Conservation (phyloP, 1,140 invertebrate genomes). For the Drosophila setifemur region DNA sequence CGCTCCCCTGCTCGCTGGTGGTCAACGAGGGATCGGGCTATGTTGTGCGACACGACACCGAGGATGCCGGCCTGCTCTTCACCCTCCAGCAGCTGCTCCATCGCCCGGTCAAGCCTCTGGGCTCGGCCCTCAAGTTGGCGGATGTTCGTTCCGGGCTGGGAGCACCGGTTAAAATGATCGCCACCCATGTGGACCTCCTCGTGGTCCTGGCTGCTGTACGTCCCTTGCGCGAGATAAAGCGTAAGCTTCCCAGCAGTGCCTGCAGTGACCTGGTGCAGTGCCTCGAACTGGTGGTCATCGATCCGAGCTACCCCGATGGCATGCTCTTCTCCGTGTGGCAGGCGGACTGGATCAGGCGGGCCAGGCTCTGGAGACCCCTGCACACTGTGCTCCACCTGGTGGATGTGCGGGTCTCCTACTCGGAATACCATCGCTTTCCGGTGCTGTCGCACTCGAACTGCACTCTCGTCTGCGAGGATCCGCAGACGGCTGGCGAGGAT, state of each 20-base stretch:
- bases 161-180: constrained; percentile 2
- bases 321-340: constrained; percentile 83
- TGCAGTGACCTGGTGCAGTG: constrained; percentile 52
- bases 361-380: constrained; percentile 80
- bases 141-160: constrained; percentile 74
- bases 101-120: constrained; percentile 83
- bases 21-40: constrained; percentile 84
- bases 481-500: constrained; percentile 36
- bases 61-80: constrained; percentile 69
- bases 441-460: constrained; percentile 64
- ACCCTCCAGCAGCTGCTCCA: constrained; percentile 61
- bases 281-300: constrained; percentile 83
- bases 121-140: constrained; percentile 71
- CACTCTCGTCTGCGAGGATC: constrained; percentile 83
- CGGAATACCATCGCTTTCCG: constrained; percentile 70
- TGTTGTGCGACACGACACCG: constrained; percentile 72
- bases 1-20: constrained; percentile 83
- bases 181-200: constrained; percentile 72
- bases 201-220: constrained; percentile 77
- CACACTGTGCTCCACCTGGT: constrained; percentile 83
- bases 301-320: constrained; percentile 78
- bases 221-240: constrained; percentile 71
- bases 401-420: constrained; percentile 82
- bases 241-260: constrained; percentile 22
- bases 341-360: constrained; percentile 76